A percentile compares a stretch with the other conserved stretches of the same genome.
phyloP scores from a whole-genome alignment of 2,113 vertebrate genomes.

The Nerophis ophidion region DNA sequence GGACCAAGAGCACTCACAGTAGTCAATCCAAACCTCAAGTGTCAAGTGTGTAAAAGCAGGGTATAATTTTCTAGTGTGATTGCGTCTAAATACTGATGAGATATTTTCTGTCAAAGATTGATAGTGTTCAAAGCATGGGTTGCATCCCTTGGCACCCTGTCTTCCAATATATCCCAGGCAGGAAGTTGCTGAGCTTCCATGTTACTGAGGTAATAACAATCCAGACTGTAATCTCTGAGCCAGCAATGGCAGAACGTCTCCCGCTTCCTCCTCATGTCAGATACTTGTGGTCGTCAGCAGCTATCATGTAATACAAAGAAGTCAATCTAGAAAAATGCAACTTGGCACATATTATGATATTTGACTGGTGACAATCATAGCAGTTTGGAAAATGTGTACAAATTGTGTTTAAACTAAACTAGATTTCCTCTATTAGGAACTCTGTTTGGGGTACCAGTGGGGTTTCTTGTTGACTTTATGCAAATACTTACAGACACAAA shows the following conservation, averaged over 20 bases:
- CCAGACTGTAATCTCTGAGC: constrained; percentile 65
- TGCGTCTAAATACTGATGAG: too few species aligned
- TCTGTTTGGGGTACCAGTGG: not conserved
- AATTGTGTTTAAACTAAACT: not conserved
- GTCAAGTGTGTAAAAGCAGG: too few species aligned
- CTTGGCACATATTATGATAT: not conserved
- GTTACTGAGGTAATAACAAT: constrained; percentile 53
- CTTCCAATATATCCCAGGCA: constrained; percentile 33
- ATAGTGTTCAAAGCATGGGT: constrained; percentile 33
- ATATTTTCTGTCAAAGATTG: constrained; percentile 36
- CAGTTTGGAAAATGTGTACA: not conserved
- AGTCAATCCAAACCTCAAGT: too few species aligned
- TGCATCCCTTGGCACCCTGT: constrained; percentile 23
- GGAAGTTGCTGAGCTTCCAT: constrained; percentile 59
- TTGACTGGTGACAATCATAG: not conserved
- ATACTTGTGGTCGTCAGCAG: constrained; percentile 39
- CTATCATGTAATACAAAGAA: not conserved
- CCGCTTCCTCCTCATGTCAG: constrained; percentile 41
- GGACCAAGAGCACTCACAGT: too few species aligned
- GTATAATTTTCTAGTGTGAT: too few species aligned
- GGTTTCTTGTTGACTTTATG: not conserved
- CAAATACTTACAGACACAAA: not conserved
- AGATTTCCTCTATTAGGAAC: not conserved
- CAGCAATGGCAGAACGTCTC: constrained; percentile 46
- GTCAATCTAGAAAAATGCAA: not conserved